Evolutionary conservation across 2,113 vertebrate genomes (phyloP).

Genomic region (Rallus limicola): DNA sequence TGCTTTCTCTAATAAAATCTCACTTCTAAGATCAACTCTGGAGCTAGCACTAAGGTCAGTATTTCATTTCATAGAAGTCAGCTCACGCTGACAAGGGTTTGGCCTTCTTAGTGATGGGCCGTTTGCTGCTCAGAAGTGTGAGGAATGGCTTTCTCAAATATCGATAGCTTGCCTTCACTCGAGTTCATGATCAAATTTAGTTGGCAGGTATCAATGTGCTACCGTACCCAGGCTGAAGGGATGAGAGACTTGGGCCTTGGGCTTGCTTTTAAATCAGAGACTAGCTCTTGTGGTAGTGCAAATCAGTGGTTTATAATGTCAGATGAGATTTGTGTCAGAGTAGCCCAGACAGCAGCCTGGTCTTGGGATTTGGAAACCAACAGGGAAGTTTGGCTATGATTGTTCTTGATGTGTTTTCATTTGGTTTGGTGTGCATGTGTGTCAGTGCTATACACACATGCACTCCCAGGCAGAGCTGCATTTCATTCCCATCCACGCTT

Average conservation of each 20-base stretch:
- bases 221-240: neutral
- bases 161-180: neutral
- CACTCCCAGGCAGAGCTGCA: neutral
- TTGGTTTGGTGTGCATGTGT: neutral
- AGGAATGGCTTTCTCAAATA: slow-evolving; percentile 53
- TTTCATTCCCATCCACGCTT: neutral
- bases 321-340: neutral
- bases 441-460: neutral
- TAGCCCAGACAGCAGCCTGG: neutral
- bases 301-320: neutral
- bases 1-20: slow-evolving; percentile 21
- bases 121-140: slow-evolving; percentile 59
- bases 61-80: slow-evolving; percentile 16
- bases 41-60: neutral
- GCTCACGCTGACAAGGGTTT: slow-evolving; percentile 19
- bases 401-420: neutral
- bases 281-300: neutral
- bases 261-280: neutral
- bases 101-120: slow-evolving; percentile 46
- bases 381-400: neutral
- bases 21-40: slow-evolving; percentile 22
- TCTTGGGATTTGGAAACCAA: neutral
- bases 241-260: neutral
- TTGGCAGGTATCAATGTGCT: neutral
- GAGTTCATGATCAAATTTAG: neutral